These are phyloP conservation scores for Platalea minor DNA, from an alignment of 2,797 vertebrate genomes.

Conservation along the genomic window DNA sequence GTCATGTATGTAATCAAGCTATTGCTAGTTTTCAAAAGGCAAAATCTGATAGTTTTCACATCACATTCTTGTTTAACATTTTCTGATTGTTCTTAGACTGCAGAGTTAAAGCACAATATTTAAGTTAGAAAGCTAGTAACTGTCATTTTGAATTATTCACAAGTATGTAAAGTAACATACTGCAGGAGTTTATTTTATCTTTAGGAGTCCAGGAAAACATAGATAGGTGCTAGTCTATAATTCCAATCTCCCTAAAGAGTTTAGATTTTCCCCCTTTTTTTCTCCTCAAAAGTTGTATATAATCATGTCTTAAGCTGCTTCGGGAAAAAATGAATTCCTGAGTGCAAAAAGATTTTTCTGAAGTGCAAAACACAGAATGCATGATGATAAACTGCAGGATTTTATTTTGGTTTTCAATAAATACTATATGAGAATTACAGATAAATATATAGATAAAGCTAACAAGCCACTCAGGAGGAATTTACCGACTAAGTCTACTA, in stretches of 20 bases:
- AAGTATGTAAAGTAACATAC: not conserved
- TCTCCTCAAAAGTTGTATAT: not conserved
- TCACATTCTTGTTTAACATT: conserved; percentile 5
- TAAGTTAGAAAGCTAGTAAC: conserved; percentile 16
- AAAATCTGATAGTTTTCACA: not conserved
- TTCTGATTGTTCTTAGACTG: not conserved
- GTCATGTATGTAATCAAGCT: not conserved
- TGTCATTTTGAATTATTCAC: conserved; percentile 25
- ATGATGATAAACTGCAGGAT: not conserved
- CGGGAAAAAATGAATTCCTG: not conserved
- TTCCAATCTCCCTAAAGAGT: not conserved
- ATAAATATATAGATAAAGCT: conserved; percentile 58
- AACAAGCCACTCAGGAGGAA: conserved; percentile 58
- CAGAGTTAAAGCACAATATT: not conserved
- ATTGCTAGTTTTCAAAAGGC: not conserved
- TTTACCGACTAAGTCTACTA: conserved; percentile 41
- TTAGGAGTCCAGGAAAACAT: not conserved
- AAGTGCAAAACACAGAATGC: not conserved
- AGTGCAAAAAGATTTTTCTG: not conserved
- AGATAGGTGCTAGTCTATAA: not conserved
- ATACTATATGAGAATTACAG: conserved; percentile 1
- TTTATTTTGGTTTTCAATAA: conserved; percentile 35
- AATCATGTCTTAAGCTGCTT: not conserved
- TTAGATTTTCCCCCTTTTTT: not conserved
- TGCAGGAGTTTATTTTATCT: conserved; percentile 12